A percentile compares a stretch with the other conserved stretches of the same genome.
Evolutionary conservation across 1,140 invertebrate genomes (phyloP).

Genomic region (Hyles vespertilio): DNA sequence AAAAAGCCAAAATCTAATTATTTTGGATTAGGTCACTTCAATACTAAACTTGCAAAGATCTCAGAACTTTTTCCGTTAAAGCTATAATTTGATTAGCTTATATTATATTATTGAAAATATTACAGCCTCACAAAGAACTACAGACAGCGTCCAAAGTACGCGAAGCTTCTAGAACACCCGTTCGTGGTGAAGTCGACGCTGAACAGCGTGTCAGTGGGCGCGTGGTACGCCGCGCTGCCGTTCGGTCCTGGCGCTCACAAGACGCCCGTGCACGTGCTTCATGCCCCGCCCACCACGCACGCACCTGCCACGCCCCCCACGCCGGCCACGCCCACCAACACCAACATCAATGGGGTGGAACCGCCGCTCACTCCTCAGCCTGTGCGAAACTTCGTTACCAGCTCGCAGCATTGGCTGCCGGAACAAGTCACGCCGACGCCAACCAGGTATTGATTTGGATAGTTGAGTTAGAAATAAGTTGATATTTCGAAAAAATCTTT

Average conservation of each 20-base stretch:
- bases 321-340: conserved; percentile 12
- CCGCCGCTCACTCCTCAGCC: conserved; percentile 52
- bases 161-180: conserved; percentile 90
- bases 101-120: no score
- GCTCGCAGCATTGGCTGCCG: conserved; percentile 50
- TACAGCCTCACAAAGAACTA: conserved; percentile 96
- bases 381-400: conserved; percentile 53
- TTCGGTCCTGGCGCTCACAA: conserved; percentile 7
- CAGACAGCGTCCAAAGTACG: conserved; percentile 95
- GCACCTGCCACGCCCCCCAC: conserved; percentile 13
- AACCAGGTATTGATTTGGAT: conserved; percentile 28
- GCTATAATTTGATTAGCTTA: no score
- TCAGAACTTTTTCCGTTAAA: no score
- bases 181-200: conserved; percentile 90
- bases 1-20: no score
- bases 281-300: conserved; percentile 12
- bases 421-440: conserved; percentile 63
- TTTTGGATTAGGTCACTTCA: no score
- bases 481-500: no score
- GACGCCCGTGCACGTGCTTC: conserved; percentile 1
- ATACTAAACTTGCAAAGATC: no score
- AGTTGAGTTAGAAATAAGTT: no score
- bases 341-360: conserved; percentile 35
- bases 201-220: conserved; percentile 84
- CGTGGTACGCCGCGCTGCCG: conserved; percentile 81